Conservation (phyloP, 2,113 vertebrate genomes). For the Cyprinus carpio region DNA sequence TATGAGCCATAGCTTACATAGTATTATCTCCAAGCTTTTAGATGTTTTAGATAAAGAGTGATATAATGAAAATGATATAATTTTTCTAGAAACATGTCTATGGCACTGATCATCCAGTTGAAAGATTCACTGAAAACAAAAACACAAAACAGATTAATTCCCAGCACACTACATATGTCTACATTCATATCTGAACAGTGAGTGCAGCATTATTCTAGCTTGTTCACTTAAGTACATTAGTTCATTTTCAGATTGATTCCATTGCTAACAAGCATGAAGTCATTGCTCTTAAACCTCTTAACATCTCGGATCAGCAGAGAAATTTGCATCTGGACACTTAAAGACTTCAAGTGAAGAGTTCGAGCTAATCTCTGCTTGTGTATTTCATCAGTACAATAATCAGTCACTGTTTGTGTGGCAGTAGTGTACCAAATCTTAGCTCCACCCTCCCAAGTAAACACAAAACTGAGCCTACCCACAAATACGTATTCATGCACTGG, state of each 20-base stretch:
- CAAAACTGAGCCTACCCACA: background rate
- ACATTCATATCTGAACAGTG: background rate
- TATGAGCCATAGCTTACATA: too few species aligned
- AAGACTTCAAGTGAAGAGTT: conserved; percentile 70
- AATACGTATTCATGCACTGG: background rate
- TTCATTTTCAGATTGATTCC: conserved; percentile 74
- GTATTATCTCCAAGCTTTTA: too few species aligned
- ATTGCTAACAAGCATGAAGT: conserved; percentile 79
- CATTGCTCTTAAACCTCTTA: conserved; percentile 80
- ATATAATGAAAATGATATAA: background rate
- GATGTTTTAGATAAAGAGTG: too few species aligned
- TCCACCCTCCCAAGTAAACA: background rate
- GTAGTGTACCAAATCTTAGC: background rate
- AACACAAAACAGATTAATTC: background rate
- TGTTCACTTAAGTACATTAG: conserved; percentile 66
- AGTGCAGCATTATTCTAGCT: conserved; percentile 42
- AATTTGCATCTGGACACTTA: conserved; percentile 75
- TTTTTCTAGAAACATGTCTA: too few species aligned
- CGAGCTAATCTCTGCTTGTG: conserved; percentile 79
- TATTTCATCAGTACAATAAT: conserved; percentile 69
- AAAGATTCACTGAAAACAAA: background rate
- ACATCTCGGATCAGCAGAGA: conserved; percentile 75
- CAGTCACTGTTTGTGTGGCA: background rate
- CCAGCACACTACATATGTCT: background rate
- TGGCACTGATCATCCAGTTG: too few species aligned